These are phyloP conservation scores for Leucoraja ocellata DNA, from an alignment of 2,797 vertebrate genomes.

Conservation along the genomic window DNA sequence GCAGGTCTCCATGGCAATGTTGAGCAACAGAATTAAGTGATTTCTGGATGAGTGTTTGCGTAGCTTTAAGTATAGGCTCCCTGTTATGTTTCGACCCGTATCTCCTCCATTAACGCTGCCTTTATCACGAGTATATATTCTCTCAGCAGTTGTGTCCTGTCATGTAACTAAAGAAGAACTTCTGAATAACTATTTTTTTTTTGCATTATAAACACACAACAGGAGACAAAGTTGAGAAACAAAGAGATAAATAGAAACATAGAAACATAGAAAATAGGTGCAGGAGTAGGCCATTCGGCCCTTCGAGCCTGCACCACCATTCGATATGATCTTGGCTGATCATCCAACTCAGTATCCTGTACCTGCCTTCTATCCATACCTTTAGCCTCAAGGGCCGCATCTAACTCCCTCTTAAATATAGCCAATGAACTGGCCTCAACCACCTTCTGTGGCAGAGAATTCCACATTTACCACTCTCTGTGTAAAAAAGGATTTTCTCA, in stretches of 20 bases:
- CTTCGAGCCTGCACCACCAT: too few relatives aligned
- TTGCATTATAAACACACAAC: not conserved
- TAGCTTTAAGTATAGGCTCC: not conserved
- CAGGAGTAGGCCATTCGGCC: too few relatives aligned
- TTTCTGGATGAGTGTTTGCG: conserved; percentile 4
- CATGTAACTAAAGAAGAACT: not conserved
- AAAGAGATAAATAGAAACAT: not conserved
- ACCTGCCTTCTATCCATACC: too few relatives aligned
- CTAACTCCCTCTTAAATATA: too few relatives aligned
- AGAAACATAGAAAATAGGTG: too few relatives aligned
- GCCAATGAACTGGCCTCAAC: too few relatives aligned
- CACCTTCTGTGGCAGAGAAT: too few relatives aligned
- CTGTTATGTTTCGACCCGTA: not conserved
- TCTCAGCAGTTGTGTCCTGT: not conserved
- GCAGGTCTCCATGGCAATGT: conserved; percentile 8
- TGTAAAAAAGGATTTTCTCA: too few relatives aligned
- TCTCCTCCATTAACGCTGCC: not conserved
- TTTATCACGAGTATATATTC: not conserved
- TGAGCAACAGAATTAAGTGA: not conserved
- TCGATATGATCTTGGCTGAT: too few relatives aligned
- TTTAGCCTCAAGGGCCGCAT: too few relatives aligned
- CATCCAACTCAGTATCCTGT: too few relatives aligned
- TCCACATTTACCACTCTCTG: too few relatives aligned
- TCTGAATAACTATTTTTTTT: not conserved
- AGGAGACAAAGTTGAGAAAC: not conserved